Conservation (phyloP, 37 sponge, comb jelly and placozoan species). For the Chondrosia reniformis region DNA sequence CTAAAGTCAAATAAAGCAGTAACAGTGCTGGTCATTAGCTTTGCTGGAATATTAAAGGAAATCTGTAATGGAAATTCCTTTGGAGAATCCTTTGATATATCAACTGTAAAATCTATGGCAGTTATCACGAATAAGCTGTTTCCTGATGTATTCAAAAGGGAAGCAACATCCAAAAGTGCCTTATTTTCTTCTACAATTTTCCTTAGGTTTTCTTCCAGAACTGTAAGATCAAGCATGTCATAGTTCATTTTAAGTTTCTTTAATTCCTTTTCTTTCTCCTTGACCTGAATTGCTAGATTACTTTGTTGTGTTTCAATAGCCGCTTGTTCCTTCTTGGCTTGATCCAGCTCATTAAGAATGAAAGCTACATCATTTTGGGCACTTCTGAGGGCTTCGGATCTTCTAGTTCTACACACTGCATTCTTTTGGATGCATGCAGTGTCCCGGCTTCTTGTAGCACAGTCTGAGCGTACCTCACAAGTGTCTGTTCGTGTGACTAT, state of each 20-base stretch:
- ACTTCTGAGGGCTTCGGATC: background rate
- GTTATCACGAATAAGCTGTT: background rate
- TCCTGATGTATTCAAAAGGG: background rate
- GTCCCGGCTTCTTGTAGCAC: background rate
- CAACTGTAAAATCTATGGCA: background rate
- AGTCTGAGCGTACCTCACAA: background rate
- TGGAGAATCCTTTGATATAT: background rate
- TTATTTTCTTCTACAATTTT: background rate
- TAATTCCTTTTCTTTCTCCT: background rate
- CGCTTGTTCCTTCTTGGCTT: background rate
- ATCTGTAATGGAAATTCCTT: background rate
- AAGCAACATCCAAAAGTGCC: background rate
- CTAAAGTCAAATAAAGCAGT: slow-evolving; percentile 4
- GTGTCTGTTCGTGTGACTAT: background rate
- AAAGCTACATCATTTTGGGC: background rate
- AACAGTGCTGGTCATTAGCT: background rate
- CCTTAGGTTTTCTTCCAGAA: background rate
- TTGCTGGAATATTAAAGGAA: background rate
- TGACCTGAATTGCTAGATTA: background rate
- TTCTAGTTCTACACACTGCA: background rate
- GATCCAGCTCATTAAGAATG: background rate
- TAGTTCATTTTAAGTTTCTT: too few species aligned
- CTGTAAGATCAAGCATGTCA: background rate
- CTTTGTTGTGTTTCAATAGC: background rate
- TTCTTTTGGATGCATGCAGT: background rate